A percentile compares a stretch with the other conserved stretches of the same genome.
These are phyloP conservation scores for Telmatochromis brachygnathus DNA, from an alignment of 2,113 vertebrate genomes.

Conservation along the genomic window DNA sequence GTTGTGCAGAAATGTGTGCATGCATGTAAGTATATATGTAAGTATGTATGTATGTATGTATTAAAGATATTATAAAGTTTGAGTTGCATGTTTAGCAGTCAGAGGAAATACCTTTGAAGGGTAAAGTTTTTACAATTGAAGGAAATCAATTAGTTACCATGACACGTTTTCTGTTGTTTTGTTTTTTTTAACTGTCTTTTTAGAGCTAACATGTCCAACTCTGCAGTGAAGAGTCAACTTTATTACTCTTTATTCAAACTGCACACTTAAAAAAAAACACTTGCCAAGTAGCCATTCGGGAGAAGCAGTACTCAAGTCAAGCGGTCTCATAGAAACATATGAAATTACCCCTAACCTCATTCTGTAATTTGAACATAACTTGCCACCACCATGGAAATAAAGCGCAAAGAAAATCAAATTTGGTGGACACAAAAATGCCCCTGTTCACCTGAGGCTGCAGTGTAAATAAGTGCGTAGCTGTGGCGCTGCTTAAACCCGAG, in stretches of 20 bases:
- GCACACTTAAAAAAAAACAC: fast-evolving
- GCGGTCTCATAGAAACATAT: neutral
- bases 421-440: neutral
- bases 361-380: neutral
- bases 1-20: neutral
- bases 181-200: neutral
- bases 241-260: neutral
- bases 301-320: neutral
- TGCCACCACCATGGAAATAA: neutral
- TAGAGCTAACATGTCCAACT: neutral
- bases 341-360: neutral
- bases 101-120: neutral
- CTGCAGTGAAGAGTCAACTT: neutral
- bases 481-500: neutral
- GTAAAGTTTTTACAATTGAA: neutral
- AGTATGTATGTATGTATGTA: neutral
- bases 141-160: neutral
- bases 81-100: neutral
- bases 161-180: fast-evolving
- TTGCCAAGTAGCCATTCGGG: neutral
- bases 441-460: neutral
- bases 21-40: neutral
- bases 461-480: neutral
- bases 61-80: neutral
- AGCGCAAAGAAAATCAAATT: neutral